phyloP scores from a whole-genome alignment of 2,888 invertebrate species.

The Drosophila mulleri region DNA sequence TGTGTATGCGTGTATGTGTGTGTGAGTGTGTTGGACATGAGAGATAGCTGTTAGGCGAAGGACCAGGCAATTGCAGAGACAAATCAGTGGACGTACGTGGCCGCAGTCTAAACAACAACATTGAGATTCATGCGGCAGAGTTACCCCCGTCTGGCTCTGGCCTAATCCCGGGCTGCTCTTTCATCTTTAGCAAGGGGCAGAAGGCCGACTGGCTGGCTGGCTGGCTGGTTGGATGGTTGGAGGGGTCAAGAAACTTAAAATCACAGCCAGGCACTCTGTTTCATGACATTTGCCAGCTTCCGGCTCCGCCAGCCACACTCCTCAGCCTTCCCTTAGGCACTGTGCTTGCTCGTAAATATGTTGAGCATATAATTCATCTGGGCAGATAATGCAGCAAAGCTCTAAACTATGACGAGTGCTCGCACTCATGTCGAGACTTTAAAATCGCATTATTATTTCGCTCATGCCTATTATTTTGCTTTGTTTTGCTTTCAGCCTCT shows the following conservation, averaged over 20 bases:
- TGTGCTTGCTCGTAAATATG: constrained; percentile 69
- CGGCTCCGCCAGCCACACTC: constrained; percentile 35
- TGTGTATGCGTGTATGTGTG: constrained; percentile 47
- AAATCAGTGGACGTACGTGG: constrained; percentile 67
- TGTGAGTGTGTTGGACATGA: constrained; percentile 42
- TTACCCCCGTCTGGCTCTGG: constrained; percentile 32
- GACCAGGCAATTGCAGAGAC: constrained; percentile 43
- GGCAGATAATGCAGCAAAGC: constrained; percentile 63
- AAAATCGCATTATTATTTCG: constrained; percentile 64
- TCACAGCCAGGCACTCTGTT: constrained; percentile 67
- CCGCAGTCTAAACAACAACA: constrained; percentile 55
- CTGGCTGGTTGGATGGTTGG: neutral
- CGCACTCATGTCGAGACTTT: constrained; percentile 32
- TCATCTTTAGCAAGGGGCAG: constrained; percentile 38
- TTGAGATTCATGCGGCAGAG: constrained; percentile 76
- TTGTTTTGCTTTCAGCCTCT: neutral
- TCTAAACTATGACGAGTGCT: constrained; percentile 42
- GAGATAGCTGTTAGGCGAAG: constrained; percentile 17
- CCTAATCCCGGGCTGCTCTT: constrained; percentile 65
- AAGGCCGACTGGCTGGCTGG: neutral
- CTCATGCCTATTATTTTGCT: constrained; percentile 38
- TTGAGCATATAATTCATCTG: constrained; percentile 68
- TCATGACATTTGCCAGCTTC: constrained; percentile 66
- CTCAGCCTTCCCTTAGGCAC: neutral
- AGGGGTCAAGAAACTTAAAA: constrained; percentile 68